A percentile compares a stretch with the other conserved stretches of the same genome.
These are phyloP conservation scores for Chrysina gloriosa DNA, from an alignment of 2,888 invertebrate genomes.

Conservation along the genomic window DNA sequence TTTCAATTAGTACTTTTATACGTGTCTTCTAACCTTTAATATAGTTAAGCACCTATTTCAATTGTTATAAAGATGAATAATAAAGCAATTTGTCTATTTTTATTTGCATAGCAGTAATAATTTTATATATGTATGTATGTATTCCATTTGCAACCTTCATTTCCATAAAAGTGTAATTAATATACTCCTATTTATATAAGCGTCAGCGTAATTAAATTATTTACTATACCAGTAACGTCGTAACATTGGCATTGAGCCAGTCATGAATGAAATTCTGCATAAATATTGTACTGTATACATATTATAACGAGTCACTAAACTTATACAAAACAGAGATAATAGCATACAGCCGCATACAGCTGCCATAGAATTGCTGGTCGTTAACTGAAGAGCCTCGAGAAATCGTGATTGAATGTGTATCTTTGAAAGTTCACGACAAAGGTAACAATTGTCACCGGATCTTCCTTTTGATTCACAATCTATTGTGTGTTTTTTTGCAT, in stretches of 20 bases:
- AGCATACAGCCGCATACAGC: background rate
- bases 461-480: slow-evolving; percentile 28
- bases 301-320: background rate
- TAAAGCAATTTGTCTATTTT: too few species aligned
- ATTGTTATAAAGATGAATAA: too few species aligned
- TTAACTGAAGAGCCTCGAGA: slow-evolving; percentile 19
- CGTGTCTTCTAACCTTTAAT: too few species aligned
- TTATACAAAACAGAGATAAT: background rate
- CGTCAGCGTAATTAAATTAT: background rate
- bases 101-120: too few species aligned
- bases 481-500: slow-evolving; percentile 23
- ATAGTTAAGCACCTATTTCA: too few species aligned
- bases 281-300: background rate
- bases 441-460: slow-evolving; percentile 30
- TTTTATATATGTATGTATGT: too few species aligned
- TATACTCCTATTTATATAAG: too few species aligned
- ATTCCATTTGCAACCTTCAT: too few species aligned
- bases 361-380: background rate
- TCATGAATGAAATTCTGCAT: slow-evolving; percentile 4
- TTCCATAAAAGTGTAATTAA: too few species aligned
- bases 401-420: slow-evolving; percentile 28
- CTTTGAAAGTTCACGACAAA: slow-evolving; percentile 33
- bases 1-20: too few species aligned
- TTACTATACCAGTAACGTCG: background rate
- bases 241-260: slow-evolving; percentile 7